These are phyloP conservation scores for Craniophora ligustri DNA, from an alignment of 2,888 invertebrate genomes.

Conservation along the genomic window DNA sequence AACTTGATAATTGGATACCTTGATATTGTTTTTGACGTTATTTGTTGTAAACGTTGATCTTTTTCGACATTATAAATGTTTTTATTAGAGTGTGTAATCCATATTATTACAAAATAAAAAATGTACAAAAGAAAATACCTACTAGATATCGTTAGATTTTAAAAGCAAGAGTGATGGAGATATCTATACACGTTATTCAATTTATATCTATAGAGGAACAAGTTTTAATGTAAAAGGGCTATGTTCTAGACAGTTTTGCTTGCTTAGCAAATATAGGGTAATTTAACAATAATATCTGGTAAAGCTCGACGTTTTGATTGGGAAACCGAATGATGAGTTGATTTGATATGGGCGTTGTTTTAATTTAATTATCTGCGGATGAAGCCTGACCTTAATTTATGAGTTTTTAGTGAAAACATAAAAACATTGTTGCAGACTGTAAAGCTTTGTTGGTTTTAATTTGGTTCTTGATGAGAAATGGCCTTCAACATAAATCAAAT, in stretches of 20 bases:
- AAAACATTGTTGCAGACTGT: not conserved
- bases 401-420: constrained; percentile 1
- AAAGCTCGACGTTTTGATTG: not conserved
- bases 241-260: not conserved
- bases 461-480: not conserved
- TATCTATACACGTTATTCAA: constrained; percentile 3
- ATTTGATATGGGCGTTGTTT: constrained; percentile 3
- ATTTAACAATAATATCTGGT: constrained; percentile 1
- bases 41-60: too few species aligned
- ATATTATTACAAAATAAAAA: too few species aligned
- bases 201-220: not conserved
- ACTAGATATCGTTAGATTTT: too few species aligned
- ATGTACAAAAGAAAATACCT: too few species aligned
- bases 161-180: too few species aligned
- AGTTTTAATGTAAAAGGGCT: not conserved
- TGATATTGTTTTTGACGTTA: too few species aligned
- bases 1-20: too few species aligned
- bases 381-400: not conserved
- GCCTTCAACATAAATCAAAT: not conserved
- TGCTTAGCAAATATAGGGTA: not conserved
- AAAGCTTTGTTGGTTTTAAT: not conserved
- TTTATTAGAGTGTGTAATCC: too few species aligned
- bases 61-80: too few species aligned
- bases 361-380: constrained; percentile 13
- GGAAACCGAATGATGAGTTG: not conserved